A percentile compares a stretch with the other conserved stretches of the same genome.
Conservation (phyloP, 2,888 invertebrate species). For the Emmelina monodactyla region DNA sequence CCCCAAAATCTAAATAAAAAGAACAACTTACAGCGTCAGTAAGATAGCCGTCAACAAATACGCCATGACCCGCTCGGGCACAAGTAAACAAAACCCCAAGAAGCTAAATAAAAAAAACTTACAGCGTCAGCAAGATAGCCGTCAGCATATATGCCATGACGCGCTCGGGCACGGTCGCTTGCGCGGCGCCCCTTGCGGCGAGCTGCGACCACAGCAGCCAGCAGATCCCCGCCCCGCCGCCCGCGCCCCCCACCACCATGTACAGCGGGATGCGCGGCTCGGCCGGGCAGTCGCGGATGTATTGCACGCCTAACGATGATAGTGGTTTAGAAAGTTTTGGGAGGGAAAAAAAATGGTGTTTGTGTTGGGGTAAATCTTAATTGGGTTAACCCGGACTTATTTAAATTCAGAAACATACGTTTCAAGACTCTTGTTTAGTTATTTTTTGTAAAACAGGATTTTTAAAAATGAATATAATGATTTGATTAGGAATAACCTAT, state of each 20-base stretch:
- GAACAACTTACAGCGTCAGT: conserved; percentile 65
- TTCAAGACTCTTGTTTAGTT: too few relatives aligned
- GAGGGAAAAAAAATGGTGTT: too few relatives aligned
- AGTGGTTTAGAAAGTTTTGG: too few relatives aligned
- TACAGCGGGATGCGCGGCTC: conserved; percentile 82
- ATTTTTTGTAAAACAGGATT: too few relatives aligned
- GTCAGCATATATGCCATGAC: conserved; percentile 74
- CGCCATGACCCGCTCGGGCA: conserved; percentile 68
- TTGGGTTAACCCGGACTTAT: too few relatives aligned
- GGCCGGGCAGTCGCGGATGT: conserved; percentile 79
- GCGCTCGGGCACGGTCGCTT: conserved; percentile 61
- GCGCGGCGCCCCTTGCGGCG: conserved; percentile 65
- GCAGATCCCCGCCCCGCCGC: conserved; percentile 74
- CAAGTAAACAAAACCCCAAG: too few relatives aligned
- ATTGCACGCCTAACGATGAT: conserved; percentile 77
- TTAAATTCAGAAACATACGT: too few relatives aligned
- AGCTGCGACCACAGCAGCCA: conserved; percentile 74
- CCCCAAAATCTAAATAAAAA: too few relatives aligned
- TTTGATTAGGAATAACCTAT: too few relatives aligned
- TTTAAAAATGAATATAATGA: too few relatives aligned
- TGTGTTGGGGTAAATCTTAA: too few relatives aligned
- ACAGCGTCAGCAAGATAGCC: conserved; percentile 75
- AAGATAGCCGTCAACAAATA: conserved; percentile 76
- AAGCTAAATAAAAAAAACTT: conserved; percentile 21
- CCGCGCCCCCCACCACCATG: conserved; percentile 83